These are phyloP conservation scores for Atta colombica DNA, from an alignment of 1,140 invertebrate species.

Conservation along the genomic window DNA sequence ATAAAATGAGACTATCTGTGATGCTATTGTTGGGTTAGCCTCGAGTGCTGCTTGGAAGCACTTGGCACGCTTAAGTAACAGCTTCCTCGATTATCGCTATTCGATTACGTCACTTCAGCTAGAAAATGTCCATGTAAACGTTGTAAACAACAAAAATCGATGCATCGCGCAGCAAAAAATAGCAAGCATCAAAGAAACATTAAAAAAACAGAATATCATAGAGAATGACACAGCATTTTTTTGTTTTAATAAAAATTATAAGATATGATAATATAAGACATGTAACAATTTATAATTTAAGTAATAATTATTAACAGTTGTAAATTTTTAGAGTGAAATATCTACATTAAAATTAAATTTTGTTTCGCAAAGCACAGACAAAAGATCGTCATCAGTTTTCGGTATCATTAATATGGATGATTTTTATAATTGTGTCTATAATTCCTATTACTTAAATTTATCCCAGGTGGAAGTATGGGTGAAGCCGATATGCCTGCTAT, in stretches of 20 bases:
- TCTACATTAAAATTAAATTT: background rate
- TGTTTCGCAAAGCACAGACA: background rate
- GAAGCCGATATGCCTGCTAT: constrained; percentile 87
- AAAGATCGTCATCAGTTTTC: background rate
- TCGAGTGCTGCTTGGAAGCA: constrained; percentile 40
- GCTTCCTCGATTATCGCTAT: constrained; percentile 50
- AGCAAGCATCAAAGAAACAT: constrained; percentile 13
- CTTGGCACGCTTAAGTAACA: constrained; percentile 58
- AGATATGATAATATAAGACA: background rate
- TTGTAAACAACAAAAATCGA: constrained; percentile 49
- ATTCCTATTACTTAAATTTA: too few species aligned
- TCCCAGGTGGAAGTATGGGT: constrained; percentile 84
- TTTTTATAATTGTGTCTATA: background rate
- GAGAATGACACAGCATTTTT: too few species aligned
- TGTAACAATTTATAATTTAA: background rate
- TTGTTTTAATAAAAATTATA: too few species aligned
- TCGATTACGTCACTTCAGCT: constrained; percentile 44
- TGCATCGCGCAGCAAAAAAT: constrained; percentile 2
- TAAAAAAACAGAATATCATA: background rate
- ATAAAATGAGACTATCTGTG: constrained; percentile 26
- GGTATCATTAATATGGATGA: background rate
- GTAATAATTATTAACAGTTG: background rate
- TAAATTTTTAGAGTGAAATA: background rate
- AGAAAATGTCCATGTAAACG: constrained; percentile 22
- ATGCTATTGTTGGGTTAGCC: constrained; percentile 43